phyloP scores from a whole-genome alignment of 2,888 invertebrate species.

The Apamea crenata region DNA sequence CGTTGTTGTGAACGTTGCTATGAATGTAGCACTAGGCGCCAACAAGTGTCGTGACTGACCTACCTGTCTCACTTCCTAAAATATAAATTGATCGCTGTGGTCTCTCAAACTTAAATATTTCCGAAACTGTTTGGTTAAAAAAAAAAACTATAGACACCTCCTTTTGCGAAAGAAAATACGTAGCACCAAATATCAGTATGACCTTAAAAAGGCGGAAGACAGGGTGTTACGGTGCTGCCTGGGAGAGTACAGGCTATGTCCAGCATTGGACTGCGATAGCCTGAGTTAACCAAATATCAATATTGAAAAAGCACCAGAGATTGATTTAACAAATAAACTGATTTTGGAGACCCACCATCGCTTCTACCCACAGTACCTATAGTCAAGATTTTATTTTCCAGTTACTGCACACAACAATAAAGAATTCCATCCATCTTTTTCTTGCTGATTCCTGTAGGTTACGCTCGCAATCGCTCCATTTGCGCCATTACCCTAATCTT shows the following conservation, averaged over 20 bases:
- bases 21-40: no score
- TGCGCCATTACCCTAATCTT: conserved; percentile 6
- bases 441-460: no score
- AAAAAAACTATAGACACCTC: not conserved
- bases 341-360: not conserved
- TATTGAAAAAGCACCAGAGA: no score
- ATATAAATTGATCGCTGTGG: not conserved
- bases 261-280: no score
- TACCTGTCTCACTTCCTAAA: not conserved
- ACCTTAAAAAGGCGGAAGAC: no score
- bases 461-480: conserved; percentile 2
- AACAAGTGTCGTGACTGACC: no score
- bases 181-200: no score
- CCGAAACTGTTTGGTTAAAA: not conserved
- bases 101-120: not conserved
- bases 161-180: not conserved
- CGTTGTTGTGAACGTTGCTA: no score
- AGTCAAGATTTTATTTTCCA: not conserved
- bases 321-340: not conserved
- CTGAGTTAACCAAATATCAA: no score
- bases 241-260: no score
- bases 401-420: not conserved
- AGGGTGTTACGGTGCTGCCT: no score
- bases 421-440: not conserved
- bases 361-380: not conserved